Base-by-base conservation (phyloP, 1,140 invertebrate species). In the Sycophila sp. region DNA sequence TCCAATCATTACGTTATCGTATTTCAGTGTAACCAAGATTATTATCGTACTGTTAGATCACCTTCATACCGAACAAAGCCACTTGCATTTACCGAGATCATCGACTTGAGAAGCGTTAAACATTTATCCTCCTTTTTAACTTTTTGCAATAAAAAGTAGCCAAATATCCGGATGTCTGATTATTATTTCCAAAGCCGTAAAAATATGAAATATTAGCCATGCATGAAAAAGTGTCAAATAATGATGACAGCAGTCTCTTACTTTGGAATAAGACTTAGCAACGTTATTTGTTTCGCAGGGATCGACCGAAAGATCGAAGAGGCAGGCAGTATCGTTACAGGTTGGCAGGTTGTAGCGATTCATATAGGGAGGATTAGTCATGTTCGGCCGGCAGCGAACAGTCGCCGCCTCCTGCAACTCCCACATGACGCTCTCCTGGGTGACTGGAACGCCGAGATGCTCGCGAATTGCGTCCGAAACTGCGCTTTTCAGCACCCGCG, bases 281-380 rank as follows among this genome's bases (percentile, higher is more conserved):
- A 92, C 78, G 74, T 93, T 91, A 28, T 84, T 86, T 4, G 85
- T 88, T 77, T 93, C 91, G 79, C 91, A 93, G 0, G 92, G 92
- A 84, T 93, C 92, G 28, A 80, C 80, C 2, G 86, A 78, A 64
- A 92, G 87, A 73, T 92, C 87, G 75, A 91, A 93, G 6, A 92
- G 85, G 74, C 92, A 92, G 17, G 90, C 89, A 6, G 82, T 85
- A 13, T 83, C 82, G 28, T 85, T 86, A 49, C 83, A 85, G 15
- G 79, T 78, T 4, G 78, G 72, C 8, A 79, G 79, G 32, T 62
- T 78, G 17, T 78, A 73, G 49, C 77, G 68, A n/a, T 72, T 19
- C 1, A 28, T 65, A 32, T 78, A 69, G 4, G 51, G 58, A 2
- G 58, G 62, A 56, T 80, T 75, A 7, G 74, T 77, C 2, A 66